A percentile compares a stretch with the other conserved stretches of the same genome.
Evolutionary conservation across 2,113 vertebrate species (phyloP).

Genomic region (Peromyscus leucopus): DNA sequence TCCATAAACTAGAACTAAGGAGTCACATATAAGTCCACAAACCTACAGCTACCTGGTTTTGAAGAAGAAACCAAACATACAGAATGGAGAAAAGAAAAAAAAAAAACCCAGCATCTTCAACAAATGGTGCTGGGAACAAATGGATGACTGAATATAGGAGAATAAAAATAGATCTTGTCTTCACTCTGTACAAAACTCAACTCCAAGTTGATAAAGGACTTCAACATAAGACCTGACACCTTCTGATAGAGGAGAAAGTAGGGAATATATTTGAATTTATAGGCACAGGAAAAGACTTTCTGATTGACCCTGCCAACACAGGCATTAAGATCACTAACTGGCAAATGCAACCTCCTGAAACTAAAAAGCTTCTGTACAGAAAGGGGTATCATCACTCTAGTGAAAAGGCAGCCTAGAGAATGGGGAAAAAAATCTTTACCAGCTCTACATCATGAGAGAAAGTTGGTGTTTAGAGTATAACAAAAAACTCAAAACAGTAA

Average conservation of each 20-base stretch:
- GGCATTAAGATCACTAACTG: not conserved
- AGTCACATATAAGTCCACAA: not conserved
- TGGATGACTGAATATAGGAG: not conserved
- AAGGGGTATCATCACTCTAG: not conserved
- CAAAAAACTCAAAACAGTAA: not conserved
- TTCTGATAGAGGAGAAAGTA: not conserved
- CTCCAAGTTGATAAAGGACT: not conserved
- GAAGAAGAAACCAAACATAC: not conserved
- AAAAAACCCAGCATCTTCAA: not conserved
- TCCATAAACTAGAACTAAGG: not conserved
- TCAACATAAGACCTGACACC: not conserved
- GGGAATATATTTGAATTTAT: not conserved
- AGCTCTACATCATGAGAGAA: not conserved
- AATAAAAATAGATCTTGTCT: not conserved
- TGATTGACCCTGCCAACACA: not conserved
- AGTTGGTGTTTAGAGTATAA: not conserved
- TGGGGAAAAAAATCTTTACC: not conserved
- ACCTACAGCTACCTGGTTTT: not conserved
- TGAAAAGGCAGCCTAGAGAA: not conserved
- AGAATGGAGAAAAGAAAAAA: not conserved
- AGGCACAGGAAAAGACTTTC: not conserved
- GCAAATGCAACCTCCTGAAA: not conserved
- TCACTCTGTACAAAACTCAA: not conserved
- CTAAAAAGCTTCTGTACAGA: not conserved
- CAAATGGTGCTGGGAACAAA: not conserved